A percentile compares a stretch with the other conserved stretches of the same genome.
Conservation (phyloP, 2,888 invertebrate species). For the Candidula unifasciata region DNA sequence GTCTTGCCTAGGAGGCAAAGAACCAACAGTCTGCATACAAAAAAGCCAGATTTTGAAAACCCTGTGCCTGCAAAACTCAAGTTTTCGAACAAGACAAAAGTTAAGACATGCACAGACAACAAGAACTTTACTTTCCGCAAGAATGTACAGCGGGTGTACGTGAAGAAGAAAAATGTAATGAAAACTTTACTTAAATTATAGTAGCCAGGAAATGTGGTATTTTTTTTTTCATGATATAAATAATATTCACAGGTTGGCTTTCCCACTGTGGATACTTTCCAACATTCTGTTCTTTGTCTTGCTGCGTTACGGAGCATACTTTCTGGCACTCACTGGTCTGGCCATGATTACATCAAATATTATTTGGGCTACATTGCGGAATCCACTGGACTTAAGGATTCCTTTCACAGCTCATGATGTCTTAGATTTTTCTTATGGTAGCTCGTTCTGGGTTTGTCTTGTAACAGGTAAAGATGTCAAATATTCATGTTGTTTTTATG, state of each 20-base stretch:
- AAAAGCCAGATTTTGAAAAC: too few relatives aligned
- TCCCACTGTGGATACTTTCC: constrained; percentile 81
- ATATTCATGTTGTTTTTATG: not conserved
- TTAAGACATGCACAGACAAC: too few relatives aligned
- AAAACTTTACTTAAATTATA: too few relatives aligned
- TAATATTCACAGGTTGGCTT: constrained; percentile 78
- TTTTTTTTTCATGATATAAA: not conserved
- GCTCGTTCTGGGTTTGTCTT: constrained; percentile 80
- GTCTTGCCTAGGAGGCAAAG: too few relatives aligned
- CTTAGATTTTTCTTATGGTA: constrained; percentile 79
- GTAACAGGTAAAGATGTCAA: constrained; percentile 77
- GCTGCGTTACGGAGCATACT: constrained; percentile 80
- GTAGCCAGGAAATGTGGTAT: too few relatives aligned
- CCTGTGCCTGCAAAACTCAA: too few relatives aligned
- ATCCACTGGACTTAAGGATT: constrained; percentile 80
- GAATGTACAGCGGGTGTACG: too few relatives aligned
- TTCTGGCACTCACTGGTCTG: constrained; percentile 79
- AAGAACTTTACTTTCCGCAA: too few relatives aligned
- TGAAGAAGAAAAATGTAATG: too few relatives aligned
- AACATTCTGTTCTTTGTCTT: constrained; percentile 81
- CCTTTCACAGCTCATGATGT: constrained; percentile 79
- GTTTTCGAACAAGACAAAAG: too few relatives aligned
- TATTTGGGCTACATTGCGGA: constrained; percentile 80
- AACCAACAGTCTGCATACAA: too few relatives aligned
- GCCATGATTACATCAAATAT: constrained; percentile 80